Evolutionary conservation across 2,797 vertebrate genomes (phyloP).

Genomic region (Arrhamphus sclerolepis): DNA sequence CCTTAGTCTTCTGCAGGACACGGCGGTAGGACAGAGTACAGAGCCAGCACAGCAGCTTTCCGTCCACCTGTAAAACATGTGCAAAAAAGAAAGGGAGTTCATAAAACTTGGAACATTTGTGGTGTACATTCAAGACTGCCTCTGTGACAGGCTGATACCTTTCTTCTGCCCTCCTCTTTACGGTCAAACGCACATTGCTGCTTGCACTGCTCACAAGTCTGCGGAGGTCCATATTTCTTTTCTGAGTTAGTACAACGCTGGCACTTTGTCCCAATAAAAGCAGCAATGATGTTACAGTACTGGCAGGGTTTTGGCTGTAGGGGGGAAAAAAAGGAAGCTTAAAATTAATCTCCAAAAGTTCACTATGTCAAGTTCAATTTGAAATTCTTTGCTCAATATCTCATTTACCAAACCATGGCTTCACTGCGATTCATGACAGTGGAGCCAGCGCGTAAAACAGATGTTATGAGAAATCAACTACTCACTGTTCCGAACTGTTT

Average conservation of each 20-base stretch:
- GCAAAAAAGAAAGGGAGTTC: not conserved
- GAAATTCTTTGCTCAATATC: not conserved
- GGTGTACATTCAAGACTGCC: not conserved
- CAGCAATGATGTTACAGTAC: conserved; percentile 99
- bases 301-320: conserved; percentile 97
- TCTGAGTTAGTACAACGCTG: conserved; percentile 99
- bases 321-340: conserved; percentile 18
- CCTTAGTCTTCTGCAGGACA: conserved; percentile 99
- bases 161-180: conserved; percentile 95
- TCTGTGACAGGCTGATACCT: conserved; percentile 74
- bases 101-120: not conserved
- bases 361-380: not conserved
- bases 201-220: conserved; percentile 98
- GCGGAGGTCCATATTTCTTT: conserved; percentile 98
- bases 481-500: conserved; percentile 99
- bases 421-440: too few relatives aligned
- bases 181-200: conserved; percentile 98
- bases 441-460: not conserved
- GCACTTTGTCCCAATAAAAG: conserved; percentile 98
- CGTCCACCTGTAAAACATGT: conserved; percentile 87
- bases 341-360: not conserved
- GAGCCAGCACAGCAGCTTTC: conserved; percentile 97
- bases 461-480: conserved; percentile 31
- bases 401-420: not conserved
- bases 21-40: conserved; percentile 97